Conservation (phyloP, 2,888 invertebrate genomes). For the Drosophila tripunctata region DNA sequence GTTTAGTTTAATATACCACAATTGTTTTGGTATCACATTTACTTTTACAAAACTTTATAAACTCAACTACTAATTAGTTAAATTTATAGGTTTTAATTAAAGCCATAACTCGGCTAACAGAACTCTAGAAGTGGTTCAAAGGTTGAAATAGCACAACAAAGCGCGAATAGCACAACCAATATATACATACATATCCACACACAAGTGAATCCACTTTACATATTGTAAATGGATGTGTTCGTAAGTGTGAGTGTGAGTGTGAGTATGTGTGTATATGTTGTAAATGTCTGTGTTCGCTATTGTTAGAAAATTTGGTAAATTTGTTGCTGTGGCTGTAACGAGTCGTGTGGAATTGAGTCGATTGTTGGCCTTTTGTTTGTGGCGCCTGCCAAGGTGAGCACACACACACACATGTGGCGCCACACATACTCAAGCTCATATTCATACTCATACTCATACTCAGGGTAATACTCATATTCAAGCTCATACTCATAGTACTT, state of each 20-base stretch:
- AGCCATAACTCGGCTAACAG: not conserved
- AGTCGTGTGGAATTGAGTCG: slow-evolving; percentile 50
- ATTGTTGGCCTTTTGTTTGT: slow-evolving; percentile 55
- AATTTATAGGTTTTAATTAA: slow-evolving; percentile 10
- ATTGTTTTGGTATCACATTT: not conserved
- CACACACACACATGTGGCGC: slow-evolving; percentile 16
- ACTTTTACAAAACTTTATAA: not conserved
- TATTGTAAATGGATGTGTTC: slow-evolving; percentile 7
- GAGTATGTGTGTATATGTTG: not conserved
- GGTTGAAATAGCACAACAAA: not conserved
- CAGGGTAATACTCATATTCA: slow-evolving; percentile 7
- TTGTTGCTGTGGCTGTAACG: slow-evolving; percentile 46
- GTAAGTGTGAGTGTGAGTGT: too few species aligned
- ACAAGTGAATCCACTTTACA: slow-evolving; percentile 45
- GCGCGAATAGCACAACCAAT: slow-evolving; percentile 24
- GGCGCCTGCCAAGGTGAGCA: slow-evolving; percentile 39
- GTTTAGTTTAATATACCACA: not conserved
- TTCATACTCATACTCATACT: slow-evolving; percentile 8
- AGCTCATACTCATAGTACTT: slow-evolving; percentile 40
- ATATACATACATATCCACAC: too few species aligned
- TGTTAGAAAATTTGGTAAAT: slow-evolving; percentile 53
- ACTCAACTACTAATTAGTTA: not conserved
- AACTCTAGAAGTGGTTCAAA: slow-evolving; percentile 17
- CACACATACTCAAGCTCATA: slow-evolving; percentile 6
- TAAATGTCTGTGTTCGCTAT: slow-evolving; percentile 22